Percentiles rank a stretch among this genome's conserved stretches.
These are phyloP conservation scores for Solenodon paradoxus DNA, from an alignment of 2,113 vertebrate genomes.

Conservation along the genomic window DNA sequence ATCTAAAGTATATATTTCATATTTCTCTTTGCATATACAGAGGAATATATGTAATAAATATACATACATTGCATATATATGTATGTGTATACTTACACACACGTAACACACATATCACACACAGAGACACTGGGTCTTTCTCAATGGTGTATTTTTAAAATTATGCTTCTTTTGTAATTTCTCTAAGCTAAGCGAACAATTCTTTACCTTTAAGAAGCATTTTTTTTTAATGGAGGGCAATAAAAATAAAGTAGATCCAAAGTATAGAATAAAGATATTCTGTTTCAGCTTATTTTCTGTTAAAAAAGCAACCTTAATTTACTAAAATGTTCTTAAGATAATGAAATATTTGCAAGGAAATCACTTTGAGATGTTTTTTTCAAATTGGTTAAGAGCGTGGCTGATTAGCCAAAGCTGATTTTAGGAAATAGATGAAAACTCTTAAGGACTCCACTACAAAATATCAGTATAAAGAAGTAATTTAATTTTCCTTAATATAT, in stretches of 20 bases:
- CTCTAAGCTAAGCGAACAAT: not conserved
- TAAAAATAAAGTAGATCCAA: not conserved
- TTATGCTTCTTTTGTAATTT: not conserved
- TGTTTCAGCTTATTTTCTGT: not conserved
- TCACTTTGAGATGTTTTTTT: not conserved
- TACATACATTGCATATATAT: too few relatives aligned
- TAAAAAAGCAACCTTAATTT: constrained; percentile 1
- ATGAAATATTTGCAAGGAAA: not conserved
- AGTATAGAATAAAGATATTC: not conserved
- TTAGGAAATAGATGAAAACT: not conserved
- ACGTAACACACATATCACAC: too few relatives aligned
- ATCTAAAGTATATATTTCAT: not conserved
- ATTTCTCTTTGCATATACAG: not conserved
- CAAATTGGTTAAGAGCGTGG: not conserved
- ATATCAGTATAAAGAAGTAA: not conserved
- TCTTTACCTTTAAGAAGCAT: not conserved
- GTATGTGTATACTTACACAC: too few relatives aligned
- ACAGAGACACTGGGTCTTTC: not conserved
- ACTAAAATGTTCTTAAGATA: not conserved
- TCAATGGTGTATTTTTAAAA: not conserved
- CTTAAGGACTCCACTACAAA: not conserved
- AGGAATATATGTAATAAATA: not conserved
- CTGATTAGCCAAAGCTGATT: not conserved
- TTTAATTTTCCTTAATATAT: constrained; percentile 20
- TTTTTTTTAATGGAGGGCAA: not conserved